Evolutionary conservation across 2,888 invertebrate genomes (phyloP).

Genomic region (Apodemia duryi): DNA sequence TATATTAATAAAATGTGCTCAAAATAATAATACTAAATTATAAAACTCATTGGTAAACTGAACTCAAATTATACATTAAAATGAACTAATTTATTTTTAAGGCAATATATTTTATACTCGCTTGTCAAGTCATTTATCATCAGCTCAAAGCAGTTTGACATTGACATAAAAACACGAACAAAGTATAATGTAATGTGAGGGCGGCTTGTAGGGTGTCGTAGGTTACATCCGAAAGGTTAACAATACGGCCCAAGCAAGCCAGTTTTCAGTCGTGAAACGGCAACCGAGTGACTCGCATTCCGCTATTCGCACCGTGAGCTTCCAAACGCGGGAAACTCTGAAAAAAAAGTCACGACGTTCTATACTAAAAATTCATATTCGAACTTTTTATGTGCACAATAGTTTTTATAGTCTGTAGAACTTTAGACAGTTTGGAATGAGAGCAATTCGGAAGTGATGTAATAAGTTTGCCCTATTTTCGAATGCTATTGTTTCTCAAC

Average conservation of each 20-base stretch:
- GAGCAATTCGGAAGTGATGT: constrained; percentile 39
- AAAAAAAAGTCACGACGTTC: constrained; percentile 17
- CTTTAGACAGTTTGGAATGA: constrained; percentile 16
- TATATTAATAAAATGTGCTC: no score
- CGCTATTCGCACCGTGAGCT: constrained; percentile 24
- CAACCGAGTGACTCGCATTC: constrained; percentile 39
- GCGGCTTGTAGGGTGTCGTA: constrained; percentile 34
- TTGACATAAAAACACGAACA: constrained; percentile 33
- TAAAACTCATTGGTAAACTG: no score
- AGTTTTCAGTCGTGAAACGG: constrained; percentile 41
- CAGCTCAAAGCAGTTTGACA: constrained; percentile 34
- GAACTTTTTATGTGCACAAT: background rate
- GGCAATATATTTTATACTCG: constrained; percentile 10
- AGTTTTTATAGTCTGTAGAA: constrained; percentile 2
- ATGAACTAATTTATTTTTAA: constrained; percentile 17
- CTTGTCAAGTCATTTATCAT: constrained; percentile 37
- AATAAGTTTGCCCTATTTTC: constrained; percentile 55
- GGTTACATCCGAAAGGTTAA: constrained; percentile 31
- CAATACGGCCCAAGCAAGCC: constrained; percentile 26
- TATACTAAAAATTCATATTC: constrained; percentile 1
- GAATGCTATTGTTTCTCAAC: constrained; percentile 49
- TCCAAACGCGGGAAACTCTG: constrained; percentile 38
- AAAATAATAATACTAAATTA: no score
- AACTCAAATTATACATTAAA: background rate
- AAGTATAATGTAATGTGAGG: constrained; percentile 29